Base-by-base conservation (phyloP, 2,888 invertebrate species). In the Buathra laborator region DNA sequence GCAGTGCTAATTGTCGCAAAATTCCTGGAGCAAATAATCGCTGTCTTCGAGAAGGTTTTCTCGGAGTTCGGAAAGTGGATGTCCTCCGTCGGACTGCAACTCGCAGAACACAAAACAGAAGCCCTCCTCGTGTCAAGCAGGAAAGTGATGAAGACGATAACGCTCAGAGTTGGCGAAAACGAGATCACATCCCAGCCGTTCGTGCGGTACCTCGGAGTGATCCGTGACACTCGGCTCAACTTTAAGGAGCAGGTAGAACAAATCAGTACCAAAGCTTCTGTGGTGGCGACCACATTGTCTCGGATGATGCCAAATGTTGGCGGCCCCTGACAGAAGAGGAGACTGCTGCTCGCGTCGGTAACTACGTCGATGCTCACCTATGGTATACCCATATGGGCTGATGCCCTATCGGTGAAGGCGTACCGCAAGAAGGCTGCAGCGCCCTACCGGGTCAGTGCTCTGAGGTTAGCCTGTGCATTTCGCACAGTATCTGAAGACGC, bases 41-140 rank as follows among this genome's bases (percentile, higher is more conserved):
- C 6, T 0, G 10, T n/a, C 3, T 78, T 79, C 3, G 56, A 76
- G n/a, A 16, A 12, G 10, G 71, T 79, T 0, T 76, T 62, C 6
- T n/a, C 12, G 3, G 7, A 7, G n/a, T 67, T 86, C 1, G 5
- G 44, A 6, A 3, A 9, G 44, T 9, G 79, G 78, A 24, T 85
- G 84, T 10, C n/a, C 29, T 37, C 37, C 3, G 62, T 76, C 76
- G 6, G 86, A 79, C 12, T 95, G 3, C 7, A 59, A 51, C 44
- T 85, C 14, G 82, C 80, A 0, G 51, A 64, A 0, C 88, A 89
- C 32, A 89, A 88, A 56, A 89, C 89, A 0, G 87, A 87, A 29
- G 86, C 84, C 12, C 75, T 88, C 2, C 85, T 87, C 1, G 78
- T 87, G 12, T 83, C 87, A 12, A 82, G 86, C 64, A 86, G 86